Evolutionary conservation across 2,888 invertebrate species (phyloP), one percentile per base, ranked within the genome.

Genomic region (Dicyrtoma fusca): DNA sequence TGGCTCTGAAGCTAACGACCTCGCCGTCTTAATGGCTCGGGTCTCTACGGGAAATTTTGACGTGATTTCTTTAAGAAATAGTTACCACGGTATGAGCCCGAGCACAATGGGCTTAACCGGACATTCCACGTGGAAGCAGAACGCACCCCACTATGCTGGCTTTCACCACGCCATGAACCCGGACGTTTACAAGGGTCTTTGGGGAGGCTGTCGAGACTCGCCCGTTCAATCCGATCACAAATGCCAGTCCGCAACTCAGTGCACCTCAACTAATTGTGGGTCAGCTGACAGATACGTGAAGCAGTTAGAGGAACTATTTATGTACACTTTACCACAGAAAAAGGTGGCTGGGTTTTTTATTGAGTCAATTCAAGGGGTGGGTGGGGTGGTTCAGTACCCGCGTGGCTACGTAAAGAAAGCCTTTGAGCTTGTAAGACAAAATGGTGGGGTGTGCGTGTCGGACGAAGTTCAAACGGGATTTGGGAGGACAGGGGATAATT

Each of bases 381-480:
- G 97, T 14, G 98, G 98, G 0, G 87, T 90, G 0, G 91, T 97
- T 0, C 98, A 98, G 83, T 97, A 89, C 82, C 95, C 98, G 0
- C 92, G 90, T 82, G 90, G 90, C 2, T 98, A 92, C 83, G 82
- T 98, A 14, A 91, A 89, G 82, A 89, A 89, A 81, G 94, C 94
- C 0, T 90, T 90, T 76, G 89, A 92, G 25, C 83, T 91, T 57
- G 88, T 97, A 0, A 89, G 90, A 77, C 86, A 89, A 59, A 88
- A 90, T 81, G 97, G 96, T 0, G 98, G 97, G 4, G 80, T 98
- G 1, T 94, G 90, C 81, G 90, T 99, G 72, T 88, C 94, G 4
- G 98, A 98, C 84, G 98, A 99, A 87, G 94, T 97, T 0, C 98
- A 98, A 86, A 94, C 96, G 0, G 98, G 98, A 1, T 97, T 99